Conservation (phyloP, 2,888 invertebrate genomes). For the Apotomis capreana region DNA sequence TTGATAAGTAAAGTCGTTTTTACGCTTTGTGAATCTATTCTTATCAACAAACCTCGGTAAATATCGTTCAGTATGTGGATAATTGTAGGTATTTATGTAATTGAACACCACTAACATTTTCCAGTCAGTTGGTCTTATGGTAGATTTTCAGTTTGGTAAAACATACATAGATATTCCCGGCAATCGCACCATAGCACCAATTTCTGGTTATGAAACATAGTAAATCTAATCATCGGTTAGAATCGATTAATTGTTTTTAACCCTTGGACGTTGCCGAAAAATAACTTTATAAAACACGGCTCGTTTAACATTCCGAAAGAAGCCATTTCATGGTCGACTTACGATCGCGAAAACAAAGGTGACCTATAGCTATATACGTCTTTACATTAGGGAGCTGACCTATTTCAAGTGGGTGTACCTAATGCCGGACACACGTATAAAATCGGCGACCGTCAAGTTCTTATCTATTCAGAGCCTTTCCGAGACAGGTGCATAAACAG, state of each 20-base stretch:
- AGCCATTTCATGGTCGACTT: conserved; percentile 32
- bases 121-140: no score
- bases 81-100: no score
- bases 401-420: conserved; percentile 26
- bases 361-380: conserved; percentile 11
- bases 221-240: no score
- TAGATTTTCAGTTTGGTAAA: no score
- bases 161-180: no score
- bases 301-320: conserved; percentile 8
- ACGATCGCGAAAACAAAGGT: conserved; percentile 28
- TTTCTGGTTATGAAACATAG: not conserved
- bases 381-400: conserved; percentile 37
- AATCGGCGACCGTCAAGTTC: conserved; percentile 34
- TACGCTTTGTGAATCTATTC: no score
- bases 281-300: not conserved
- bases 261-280: not conserved
- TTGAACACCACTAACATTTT: no score
- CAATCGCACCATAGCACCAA: not conserved
- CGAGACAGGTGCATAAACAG: conserved; percentile 39
- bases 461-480: conserved; percentile 39
- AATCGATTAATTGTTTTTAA: not conserved
- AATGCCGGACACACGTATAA: conserved; percentile 33
- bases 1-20: no score
- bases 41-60: no score
- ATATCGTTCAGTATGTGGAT: no score